phyloP scores from a whole-genome alignment of 2,113 vertebrate genomes.

The Dromiciops gliroides region DNA sequence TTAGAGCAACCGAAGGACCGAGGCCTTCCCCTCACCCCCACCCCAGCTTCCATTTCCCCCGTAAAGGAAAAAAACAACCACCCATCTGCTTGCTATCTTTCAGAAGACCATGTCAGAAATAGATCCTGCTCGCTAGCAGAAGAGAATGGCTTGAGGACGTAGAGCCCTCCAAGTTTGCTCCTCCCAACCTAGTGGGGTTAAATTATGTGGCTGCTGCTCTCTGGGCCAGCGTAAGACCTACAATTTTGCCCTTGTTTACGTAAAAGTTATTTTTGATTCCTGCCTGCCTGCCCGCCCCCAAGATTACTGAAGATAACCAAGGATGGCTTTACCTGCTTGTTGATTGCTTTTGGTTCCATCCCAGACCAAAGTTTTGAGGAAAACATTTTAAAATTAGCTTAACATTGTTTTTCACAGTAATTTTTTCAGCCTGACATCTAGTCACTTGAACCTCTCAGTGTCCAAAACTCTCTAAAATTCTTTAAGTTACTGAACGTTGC shows the following conservation, averaged over 20 bases:
- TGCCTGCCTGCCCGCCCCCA: conserved; percentile 25
- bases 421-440: conserved; percentile 49
- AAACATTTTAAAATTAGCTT: conserved; percentile 44
- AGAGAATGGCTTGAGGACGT: neutral
- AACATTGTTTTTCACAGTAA: conserved; percentile 25
- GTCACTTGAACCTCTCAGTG: neutral
- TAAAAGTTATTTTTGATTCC: conserved; percentile 74
- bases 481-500: neutral
- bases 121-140: neutral
- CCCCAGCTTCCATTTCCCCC: neutral
- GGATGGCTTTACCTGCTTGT: conserved; percentile 34
- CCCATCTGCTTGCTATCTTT: no score
- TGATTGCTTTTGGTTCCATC: neutral
- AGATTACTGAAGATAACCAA: conserved; percentile 57
- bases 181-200: conserved; percentile 51
- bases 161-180: conserved; percentile 39
- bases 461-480: neutral
- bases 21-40: neutral
- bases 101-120: neutral
- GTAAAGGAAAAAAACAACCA: no score
- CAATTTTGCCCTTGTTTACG: conserved; percentile 76
- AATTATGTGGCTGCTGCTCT: conserved; percentile 65
- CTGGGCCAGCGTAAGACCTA: conserved; percentile 51
- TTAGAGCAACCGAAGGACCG: conserved; percentile 4
- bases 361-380: conserved; percentile 34